Percentiles rank a stretch among this genome's conserved stretches.
Conservation (phyloP, 2,888 invertebrate species). For the Augiades crinisus region DNA sequence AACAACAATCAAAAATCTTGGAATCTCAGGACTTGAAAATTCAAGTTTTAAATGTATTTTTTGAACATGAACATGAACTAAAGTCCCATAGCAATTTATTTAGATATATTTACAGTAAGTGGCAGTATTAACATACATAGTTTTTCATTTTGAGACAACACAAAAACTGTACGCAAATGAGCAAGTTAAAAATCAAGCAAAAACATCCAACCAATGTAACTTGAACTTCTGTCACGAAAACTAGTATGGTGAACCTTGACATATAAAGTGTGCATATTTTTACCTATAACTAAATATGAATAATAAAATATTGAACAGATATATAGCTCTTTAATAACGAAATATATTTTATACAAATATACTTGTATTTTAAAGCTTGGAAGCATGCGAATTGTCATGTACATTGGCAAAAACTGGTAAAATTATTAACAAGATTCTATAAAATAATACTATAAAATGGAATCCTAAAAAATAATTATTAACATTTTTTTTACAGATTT, state of each 20-base stretch:
- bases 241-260: background rate
- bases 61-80: no score
- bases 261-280: background rate
- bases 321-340: conserved; percentile 25
- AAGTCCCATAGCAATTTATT: no score
- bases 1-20: no score
- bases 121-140: no score
- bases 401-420: conserved; percentile 20
- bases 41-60: no score
- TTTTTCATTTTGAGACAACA: no score
- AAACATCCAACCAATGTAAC: no score
- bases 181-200: no score
- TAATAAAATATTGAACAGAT: background rate
- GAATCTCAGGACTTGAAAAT: no score
- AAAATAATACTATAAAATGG: conserved; percentile 28
- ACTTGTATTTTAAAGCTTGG: conserved; percentile 24
- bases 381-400: conserved; percentile 25
- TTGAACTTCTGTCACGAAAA: background rate
- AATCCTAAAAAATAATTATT: conserved; percentile 28
- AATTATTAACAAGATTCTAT: conserved; percentile 6
- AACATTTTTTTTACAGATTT: conserved; percentile 30
- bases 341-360: conserved; percentile 25
- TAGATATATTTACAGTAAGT: no score
- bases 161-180: no score
- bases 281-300: background rate